These are phyloP conservation scores for Tinamus guttatus DNA, from an alignment of 2,113 vertebrate species.

Conservation along the genomic window DNA sequence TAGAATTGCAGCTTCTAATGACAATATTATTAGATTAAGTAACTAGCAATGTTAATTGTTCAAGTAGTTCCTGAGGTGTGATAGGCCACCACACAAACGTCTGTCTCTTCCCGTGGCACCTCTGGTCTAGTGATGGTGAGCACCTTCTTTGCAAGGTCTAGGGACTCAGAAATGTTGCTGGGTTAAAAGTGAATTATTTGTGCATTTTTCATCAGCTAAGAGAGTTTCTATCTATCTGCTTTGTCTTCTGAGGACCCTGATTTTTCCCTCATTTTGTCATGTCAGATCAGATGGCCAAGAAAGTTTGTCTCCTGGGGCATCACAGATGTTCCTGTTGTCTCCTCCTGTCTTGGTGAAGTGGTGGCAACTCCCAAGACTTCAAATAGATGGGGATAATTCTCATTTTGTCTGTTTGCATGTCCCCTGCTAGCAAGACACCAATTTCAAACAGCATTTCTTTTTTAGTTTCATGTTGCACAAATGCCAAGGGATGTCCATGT, in stretches of 20 bases:
- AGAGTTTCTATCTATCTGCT: background rate
- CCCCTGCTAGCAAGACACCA: background rate
- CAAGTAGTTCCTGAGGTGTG: background rate
- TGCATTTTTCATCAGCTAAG: background rate
- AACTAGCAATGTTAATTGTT: background rate
- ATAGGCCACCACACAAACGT: background rate
- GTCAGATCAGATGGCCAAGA: background rate
- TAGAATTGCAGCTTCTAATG: background rate
- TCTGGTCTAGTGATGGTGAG: background rate
- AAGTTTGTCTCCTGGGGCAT: background rate
- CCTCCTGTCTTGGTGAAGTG: rapidly evolving
- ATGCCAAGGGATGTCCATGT: background rate
- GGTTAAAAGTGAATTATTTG: background rate
- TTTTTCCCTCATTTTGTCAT: background rate
- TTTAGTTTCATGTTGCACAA: background rate
- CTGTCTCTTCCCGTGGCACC: background rate
- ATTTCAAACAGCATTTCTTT: background rate
- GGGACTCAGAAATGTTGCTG: background rate
- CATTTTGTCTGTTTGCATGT: background rate
- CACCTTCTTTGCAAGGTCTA: background rate
- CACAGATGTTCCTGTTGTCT: background rate
- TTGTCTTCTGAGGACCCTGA: background rate
- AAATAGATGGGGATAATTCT: background rate
- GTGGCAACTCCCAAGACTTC: background rate
- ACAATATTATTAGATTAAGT: background rate